Base-by-base conservation (phyloP, 2,113 vertebrate species). In the Alaudala cheleensis region DNA sequence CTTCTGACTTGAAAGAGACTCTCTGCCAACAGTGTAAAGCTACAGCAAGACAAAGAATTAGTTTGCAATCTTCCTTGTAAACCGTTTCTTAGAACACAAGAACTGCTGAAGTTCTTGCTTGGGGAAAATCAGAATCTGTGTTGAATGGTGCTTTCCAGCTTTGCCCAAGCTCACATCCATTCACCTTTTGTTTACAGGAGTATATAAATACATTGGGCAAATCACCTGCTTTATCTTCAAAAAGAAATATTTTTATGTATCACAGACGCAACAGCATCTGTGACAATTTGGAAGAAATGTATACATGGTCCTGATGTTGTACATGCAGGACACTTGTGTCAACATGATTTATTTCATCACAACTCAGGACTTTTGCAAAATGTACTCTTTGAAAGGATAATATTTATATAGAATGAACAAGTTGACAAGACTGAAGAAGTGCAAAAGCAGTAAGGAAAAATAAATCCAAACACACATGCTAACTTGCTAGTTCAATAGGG, bases 1-100 rank as follows among this genome's bases (percentile, higher is more conserved):
- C 99, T 98, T 97, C 98, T 98, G 67, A 99, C 98, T 98, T 99
- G 99, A 95, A 99, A 99, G n/a, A 99, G 98, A 96, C 99, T 99
- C 97, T 99, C 99, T 69, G 99, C 98, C 73, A 98, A 95, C 82
- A 99, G 95, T 0, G 99, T 99, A 58, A 99, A 99, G 98, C 99
- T 99, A 65, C 76, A 60, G 34, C 91, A 96, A 74, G 69, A 79
- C 44, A 95, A 83, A 86, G 45, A 24, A 89, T 81, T 7, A 33
- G 11, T 74, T 77, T 77, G 56, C 42, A 45, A 14, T 49, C 58
- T 56, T 73, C 33, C 4, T 3, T 5, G 4, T 45, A 17, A 91
- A 44, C 0, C 0, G 6, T 31, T 62, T 29, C 60, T 70, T 47
- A 47, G 50, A 80, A 49, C 20, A 6, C 23, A 34, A 66, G 10